These are phyloP conservation scores for Seladonia tumulorum DNA, from an alignment of 2,888 invertebrate species.

Conservation along the genomic window DNA sequence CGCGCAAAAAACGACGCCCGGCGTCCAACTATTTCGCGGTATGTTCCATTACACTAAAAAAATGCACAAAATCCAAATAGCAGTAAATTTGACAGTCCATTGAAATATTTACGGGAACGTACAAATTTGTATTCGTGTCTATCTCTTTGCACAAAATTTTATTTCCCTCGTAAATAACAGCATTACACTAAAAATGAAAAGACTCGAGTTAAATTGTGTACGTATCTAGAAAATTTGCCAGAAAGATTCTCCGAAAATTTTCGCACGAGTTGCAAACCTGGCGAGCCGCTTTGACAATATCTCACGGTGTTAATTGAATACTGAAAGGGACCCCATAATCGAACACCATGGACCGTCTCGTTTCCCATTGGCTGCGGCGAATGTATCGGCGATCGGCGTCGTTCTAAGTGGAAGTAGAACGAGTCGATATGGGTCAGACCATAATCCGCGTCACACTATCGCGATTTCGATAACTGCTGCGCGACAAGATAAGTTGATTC, in stretches of 20 bases:
- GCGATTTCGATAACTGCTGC: slow-evolving; percentile 43
- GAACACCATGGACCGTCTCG: slow-evolving; percentile 15
- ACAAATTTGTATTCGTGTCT: background rate
- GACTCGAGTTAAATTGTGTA: background rate
- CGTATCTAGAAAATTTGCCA: background rate
- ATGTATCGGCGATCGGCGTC: background rate
- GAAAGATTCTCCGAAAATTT: background rate
- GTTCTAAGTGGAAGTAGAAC: slow-evolving; percentile 47
- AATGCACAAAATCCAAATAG: background rate
- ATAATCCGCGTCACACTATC: slow-evolving; percentile 35
- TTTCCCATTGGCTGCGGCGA: slow-evolving; percentile 27
- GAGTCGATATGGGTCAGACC: slow-evolving; percentile 57
- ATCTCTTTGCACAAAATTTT: too few relatives aligned
- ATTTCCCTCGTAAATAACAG: background rate
- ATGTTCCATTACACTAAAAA: background rate
- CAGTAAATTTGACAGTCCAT: background rate
- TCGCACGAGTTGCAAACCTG: background rate
- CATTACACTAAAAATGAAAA: background rate
- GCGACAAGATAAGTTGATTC: slow-evolving; percentile 7
- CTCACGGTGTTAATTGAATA: slow-evolving; percentile 14
- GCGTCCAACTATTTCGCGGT: background rate
- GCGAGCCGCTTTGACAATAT: background rate
- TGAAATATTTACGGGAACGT: background rate
- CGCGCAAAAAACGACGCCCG: background rate
- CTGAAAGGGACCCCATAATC: background rate